Percentiles rank a stretch among this genome's conserved stretches.
Conservation (phyloP, 2,113 vertebrate genomes). For the Atherinomorus stipes region DNA sequence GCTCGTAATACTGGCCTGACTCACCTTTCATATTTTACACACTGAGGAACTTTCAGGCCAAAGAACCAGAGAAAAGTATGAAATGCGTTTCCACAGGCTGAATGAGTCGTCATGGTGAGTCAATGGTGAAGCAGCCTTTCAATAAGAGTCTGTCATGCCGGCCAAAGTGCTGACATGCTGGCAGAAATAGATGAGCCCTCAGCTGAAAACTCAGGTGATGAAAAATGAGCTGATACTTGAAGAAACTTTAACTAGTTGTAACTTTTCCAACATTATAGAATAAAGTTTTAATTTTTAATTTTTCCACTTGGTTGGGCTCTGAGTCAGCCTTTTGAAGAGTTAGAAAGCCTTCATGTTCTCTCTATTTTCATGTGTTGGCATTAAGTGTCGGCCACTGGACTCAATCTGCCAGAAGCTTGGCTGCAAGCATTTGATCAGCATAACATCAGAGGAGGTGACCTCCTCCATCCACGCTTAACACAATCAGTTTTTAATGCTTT, state of each 20-base stretch:
- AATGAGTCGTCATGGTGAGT: conserved; percentile 29
- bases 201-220: conserved; percentile 34
- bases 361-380: conserved; percentile 10
- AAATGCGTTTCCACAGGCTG: conserved; percentile 17
- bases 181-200: conserved; percentile 2
- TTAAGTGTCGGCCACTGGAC: background rate
- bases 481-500: background rate
- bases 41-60: background rate
- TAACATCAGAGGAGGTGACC: conserved; percentile 4
- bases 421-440: conserved; percentile 27
- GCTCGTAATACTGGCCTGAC: background rate
- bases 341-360: background rate
- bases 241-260: conserved; percentile 32
- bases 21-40: background rate
- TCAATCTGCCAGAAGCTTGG: conserved; percentile 36
- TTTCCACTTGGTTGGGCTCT: conserved; percentile 28
- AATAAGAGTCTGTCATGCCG: conserved; percentile 37
- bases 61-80: conserved; percentile 14
- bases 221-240: conserved; percentile 17
- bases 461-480: background rate
- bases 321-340: conserved; percentile 36
- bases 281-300: conserved; percentile 18
- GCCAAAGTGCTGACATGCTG: conserved; percentile 25
- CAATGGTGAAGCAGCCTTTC: conserved; percentile 9
- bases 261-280: conserved; percentile 34